These are phyloP conservation scores for Drosophila ezoana DNA, from an alignment of 2,888 invertebrate species.

Conservation along the genomic window DNA sequence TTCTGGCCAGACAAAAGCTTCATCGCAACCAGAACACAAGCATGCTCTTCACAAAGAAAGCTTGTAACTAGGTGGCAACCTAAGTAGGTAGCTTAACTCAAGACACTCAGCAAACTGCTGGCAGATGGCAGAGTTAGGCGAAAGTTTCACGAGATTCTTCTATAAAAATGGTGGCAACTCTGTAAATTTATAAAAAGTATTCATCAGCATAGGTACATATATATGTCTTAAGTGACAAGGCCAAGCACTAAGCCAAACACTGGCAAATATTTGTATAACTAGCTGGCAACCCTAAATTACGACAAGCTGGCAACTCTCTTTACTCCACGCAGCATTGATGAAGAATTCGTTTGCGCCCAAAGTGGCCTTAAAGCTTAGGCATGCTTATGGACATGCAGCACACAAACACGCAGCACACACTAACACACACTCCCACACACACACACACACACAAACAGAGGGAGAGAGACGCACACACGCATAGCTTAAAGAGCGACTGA, in stretches of 20 bases:
- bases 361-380: slow-evolving; percentile 24
- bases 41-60: no score
- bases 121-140: no score
- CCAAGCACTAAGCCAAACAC: no score
- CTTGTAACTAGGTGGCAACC: no score
- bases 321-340: background rate
- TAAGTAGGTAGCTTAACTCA: background rate
- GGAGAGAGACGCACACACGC: background rate
- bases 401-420: background rate
- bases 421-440: background rate
- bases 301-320: slow-evolving; percentile 13
- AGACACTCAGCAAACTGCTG: no score
- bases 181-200: no score
- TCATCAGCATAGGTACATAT: no score
- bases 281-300: background rate
- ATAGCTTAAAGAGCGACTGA: slow-evolving; percentile 33
- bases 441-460: slow-evolving; percentile 5
- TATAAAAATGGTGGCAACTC: no score
- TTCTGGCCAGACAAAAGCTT: background rate
- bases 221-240: no score
- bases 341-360: slow-evolving; percentile 15
- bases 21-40: background rate
- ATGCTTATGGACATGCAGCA: slow-evolving; percentile 21
- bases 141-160: no score
- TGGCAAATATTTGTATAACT: no score